These are phyloP conservation scores for Gobio gobio DNA, from an alignment of 2,113 vertebrate genomes.

Conservation along the genomic window DNA sequence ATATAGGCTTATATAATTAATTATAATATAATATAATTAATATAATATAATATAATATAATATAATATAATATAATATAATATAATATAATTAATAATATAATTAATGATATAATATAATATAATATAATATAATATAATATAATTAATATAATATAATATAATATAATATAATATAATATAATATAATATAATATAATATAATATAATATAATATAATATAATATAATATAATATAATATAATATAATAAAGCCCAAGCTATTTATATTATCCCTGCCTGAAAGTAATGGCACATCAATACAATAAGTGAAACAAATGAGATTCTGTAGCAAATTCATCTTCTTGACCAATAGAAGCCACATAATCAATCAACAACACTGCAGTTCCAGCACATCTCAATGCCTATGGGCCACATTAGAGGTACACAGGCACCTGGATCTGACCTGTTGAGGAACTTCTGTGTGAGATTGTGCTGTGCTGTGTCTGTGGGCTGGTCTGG, in stretches of 20 bases:
- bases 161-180: neutral
- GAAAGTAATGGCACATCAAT: neutral
- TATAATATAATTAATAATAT: neutral
- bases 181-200: neutral
- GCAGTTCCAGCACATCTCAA: neutral
- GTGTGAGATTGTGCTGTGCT: constrained; percentile 90
- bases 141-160: neutral
- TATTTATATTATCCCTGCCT: neutral
- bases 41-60: neutral
- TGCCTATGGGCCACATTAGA: neutral
- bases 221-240: neutral
- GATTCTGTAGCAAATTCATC: neutral
- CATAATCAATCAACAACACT: neutral
- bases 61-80: neutral
- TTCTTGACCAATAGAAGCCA: neutral
- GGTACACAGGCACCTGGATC: constrained; percentile 21
- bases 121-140: neutral
- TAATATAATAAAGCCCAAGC: neutral
- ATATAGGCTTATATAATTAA: too few relatives aligned
- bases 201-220: neutral
- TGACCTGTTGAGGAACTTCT: constrained; percentile 95
- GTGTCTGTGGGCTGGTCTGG: constrained; percentile 82
- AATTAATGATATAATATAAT: neutral
- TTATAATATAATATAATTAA: too few relatives aligned
- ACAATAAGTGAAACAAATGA: neutral